Evolutionary conservation across 2,797 vertebrate genomes (phyloP).

Genomic region (Cossypha caffra): DNA sequence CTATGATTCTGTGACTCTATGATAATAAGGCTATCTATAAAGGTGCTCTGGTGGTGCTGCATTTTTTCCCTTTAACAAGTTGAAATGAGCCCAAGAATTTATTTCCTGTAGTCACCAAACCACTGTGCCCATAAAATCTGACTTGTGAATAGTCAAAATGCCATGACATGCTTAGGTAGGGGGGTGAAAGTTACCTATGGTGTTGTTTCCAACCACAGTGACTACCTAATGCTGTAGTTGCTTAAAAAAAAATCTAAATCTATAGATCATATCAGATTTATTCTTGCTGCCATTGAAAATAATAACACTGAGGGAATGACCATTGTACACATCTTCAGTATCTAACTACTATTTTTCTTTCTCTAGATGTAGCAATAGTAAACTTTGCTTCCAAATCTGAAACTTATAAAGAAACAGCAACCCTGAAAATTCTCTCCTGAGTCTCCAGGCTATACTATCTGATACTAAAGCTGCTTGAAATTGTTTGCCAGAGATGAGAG

Average conservation of each 20-base stretch:
- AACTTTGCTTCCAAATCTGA: slow-evolving; percentile 65
- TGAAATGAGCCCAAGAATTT: neutral
- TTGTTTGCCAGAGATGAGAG: slow-evolving; percentile 59
- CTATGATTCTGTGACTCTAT: neutral
- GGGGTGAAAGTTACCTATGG: neutral
- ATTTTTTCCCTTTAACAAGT: neutral
- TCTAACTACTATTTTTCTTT: slow-evolving; percentile 8
- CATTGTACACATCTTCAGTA: neutral
- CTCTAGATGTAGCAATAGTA: neutral
- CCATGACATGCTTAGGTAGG: neutral
- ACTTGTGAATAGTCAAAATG: neutral
- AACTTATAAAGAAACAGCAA: slow-evolving; percentile 25
- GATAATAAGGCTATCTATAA: neutral
- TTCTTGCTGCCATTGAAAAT: neutral
- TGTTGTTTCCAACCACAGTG: neutral
- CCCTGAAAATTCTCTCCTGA: slow-evolving; percentile 43
- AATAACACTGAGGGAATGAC: neutral
- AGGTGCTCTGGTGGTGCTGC: neutral
- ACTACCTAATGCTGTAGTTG: neutral
- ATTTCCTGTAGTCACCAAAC: neutral
- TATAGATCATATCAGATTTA: slow-evolving; percentile 13
- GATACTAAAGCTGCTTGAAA: slow-evolving; percentile 76
- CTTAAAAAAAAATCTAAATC: neutral
- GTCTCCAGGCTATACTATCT: slow-evolving; percentile 40
- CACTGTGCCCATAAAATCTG: neutral